phyloP scores from a whole-genome alignment of 1,140 invertebrate genomes.

The Drosophila prosaltans region DNA sequence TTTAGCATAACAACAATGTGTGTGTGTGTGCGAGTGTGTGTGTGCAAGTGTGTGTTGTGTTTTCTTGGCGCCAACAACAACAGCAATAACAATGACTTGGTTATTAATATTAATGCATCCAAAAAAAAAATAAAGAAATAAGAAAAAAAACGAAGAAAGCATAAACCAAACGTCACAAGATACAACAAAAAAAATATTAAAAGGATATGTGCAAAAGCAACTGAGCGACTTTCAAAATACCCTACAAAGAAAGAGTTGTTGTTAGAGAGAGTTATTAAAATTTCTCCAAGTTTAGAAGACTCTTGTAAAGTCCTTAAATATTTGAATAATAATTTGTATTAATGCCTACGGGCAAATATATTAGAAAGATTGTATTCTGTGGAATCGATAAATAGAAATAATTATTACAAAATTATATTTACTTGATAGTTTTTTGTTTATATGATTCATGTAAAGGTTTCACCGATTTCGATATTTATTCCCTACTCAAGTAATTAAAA shows the following conservation, averaged over 20 bases:
- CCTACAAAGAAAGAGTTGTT: not conserved
- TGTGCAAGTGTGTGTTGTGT: not conserved
- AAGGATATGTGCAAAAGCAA: slow-evolving; percentile 3
- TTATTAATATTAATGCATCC: slow-evolving; percentile 71
- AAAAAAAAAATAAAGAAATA: slow-evolving; percentile 16
- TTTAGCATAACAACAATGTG: slow-evolving; percentile 47
- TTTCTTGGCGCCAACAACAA: slow-evolving; percentile 31
- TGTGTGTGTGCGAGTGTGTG: not conserved
- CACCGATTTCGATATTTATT: too few species aligned
- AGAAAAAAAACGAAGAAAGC: slow-evolving; percentile 32
- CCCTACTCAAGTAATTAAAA: too few species aligned
- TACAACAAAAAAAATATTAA: slow-evolving; percentile 7
- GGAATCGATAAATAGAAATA: too few species aligned
- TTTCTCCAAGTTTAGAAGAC: too few species aligned
- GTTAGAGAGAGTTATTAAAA: not conserved
- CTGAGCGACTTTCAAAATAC: not conserved
- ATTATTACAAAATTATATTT: too few species aligned
- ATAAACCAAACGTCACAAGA: slow-evolving; percentile 4
- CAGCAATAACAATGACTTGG: slow-evolving; percentile 52
- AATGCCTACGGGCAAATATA: too few species aligned
- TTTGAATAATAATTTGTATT: too few species aligned
- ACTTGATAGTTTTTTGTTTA: too few species aligned
- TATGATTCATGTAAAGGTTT: too few species aligned
- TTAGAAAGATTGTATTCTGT: too few species aligned
- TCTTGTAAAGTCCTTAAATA: too few species aligned